A percentile compares a stretch with the other conserved stretches of the same genome.
These are phyloP conservation scores for Sebastes miniatus DNA, from an alignment of 2,797 vertebrate species.

Conservation along the genomic window DNA sequence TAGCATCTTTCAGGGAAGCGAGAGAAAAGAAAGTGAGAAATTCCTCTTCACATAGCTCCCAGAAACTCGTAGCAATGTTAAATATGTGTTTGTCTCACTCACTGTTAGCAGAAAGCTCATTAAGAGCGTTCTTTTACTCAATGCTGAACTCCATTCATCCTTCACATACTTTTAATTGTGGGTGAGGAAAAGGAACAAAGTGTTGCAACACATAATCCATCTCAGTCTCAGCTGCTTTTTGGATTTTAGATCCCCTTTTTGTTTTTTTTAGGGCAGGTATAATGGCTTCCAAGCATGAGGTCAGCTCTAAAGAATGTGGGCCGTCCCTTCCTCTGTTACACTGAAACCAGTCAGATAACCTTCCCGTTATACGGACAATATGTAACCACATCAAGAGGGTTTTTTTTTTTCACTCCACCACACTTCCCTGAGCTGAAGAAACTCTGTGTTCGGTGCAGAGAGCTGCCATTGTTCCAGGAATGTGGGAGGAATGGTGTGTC, in stretches of 20 bases:
- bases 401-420: neutral
- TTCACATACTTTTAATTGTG: neutral
- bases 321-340: conserved; percentile 54
- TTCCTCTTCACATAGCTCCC: neutral
- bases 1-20: neutral
- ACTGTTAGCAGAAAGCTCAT: neutral
- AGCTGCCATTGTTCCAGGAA: conserved; percentile 59
- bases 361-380: conserved; percentile 48
- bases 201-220: neutral
- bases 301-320: conserved; percentile 70
- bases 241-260: neutral
- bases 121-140: neutral
- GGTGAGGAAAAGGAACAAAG: neutral
- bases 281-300: conserved; percentile 53
- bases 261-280: conserved; percentile 16
- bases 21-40: neutral
- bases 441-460: conserved; percentile 39
- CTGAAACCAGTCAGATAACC: conserved; percentile 61
- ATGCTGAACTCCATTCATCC: neutral
- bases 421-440: conserved; percentile 30
- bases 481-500: conserved; percentile 47
- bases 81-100: neutral
- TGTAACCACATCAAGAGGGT: conserved; percentile 41
- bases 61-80: neutral
- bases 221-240: neutral